Conservation (phyloP, 2,113 vertebrate species). For the Zosterops japonicus region DNA sequence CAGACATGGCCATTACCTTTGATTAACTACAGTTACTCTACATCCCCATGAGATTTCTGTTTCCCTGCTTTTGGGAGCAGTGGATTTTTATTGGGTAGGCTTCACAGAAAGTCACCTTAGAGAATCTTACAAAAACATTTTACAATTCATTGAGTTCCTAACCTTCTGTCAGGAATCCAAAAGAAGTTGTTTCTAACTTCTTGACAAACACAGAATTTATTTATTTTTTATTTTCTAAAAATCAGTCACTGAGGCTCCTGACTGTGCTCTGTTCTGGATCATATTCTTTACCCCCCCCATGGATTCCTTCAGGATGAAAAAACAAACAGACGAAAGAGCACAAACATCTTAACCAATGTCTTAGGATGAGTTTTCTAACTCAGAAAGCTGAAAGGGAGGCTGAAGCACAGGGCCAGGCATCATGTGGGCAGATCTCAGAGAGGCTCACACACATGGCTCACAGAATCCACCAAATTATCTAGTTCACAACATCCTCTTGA, state of each 20-base stretch:
- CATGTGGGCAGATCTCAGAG: not conserved
- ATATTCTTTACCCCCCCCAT: not conserved
- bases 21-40: conserved; percentile 4
- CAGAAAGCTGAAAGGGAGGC: not conserved
- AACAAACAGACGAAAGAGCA: not conserved
- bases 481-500: not conserved
- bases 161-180: not conserved
- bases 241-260: not conserved
- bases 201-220: not conserved
- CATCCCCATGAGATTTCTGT: not conserved
- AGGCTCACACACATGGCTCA: not conserved
- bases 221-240: not conserved
- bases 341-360: not conserved
- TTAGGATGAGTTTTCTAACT: not conserved
- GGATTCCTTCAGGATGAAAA: not conserved
- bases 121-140: conserved; percentile 18
- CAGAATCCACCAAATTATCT: not conserved
- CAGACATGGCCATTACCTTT: conserved; percentile 3
- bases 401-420: not conserved
- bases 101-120: not conserved
- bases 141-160: not conserved
- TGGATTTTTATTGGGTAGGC: not conserved
- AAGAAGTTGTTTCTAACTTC: not conserved
- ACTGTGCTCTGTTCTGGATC: not conserved
- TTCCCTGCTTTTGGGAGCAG: conserved; percentile 14